A percentile compares a stretch with the other conserved stretches of the same genome.
Conservation (phyloP, 2,113 vertebrate genomes). For the Phyllopteryx taeniolatus region DNA sequence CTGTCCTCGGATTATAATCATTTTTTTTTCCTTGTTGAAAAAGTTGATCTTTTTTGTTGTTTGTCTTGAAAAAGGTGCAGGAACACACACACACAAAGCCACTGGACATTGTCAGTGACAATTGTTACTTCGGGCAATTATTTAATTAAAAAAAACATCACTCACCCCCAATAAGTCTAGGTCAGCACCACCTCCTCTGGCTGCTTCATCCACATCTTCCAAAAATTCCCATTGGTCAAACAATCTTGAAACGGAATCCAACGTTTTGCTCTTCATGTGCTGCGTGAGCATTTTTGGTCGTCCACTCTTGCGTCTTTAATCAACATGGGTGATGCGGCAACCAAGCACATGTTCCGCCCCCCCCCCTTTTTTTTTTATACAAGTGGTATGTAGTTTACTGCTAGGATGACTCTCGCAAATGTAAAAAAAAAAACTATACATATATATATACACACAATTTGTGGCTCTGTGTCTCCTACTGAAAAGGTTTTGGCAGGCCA, state of each 20-base stretch:
- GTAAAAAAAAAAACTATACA: conserved; percentile 69
- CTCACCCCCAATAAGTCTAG: neutral
- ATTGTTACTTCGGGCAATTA: conserved; percentile 50
- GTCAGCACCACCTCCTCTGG: neutral
- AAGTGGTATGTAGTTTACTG: conserved; percentile 71
- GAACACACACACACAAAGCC: conserved; percentile 94
- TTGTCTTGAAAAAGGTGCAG: conserved; percentile 90
- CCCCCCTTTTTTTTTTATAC: conserved; percentile 18
- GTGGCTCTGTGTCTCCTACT: conserved; percentile 91
- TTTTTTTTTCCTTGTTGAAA: conserved; percentile 80
- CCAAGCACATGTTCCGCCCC: conserved; percentile 23
- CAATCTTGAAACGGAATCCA: neutral
- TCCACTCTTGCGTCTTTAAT: neutral
- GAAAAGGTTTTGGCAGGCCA: conserved; percentile 98
- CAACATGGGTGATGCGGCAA: neutral
- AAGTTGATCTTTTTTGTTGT: conserved; percentile 97
- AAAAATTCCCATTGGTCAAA: neutral
- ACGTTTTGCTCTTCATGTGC: neutral
- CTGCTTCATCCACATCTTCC: neutral
- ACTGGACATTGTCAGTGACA: conserved; percentile 82
- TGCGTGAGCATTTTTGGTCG: neutral
- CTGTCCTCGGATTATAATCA: conserved; percentile 95
- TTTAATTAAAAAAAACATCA: neutral
- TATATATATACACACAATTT: conserved; percentile 80
- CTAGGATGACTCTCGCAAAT: conserved; percentile 69